Base-by-base conservation (phyloP, 1,140 invertebrate genomes). In the Conus ventricosus region DNA sequence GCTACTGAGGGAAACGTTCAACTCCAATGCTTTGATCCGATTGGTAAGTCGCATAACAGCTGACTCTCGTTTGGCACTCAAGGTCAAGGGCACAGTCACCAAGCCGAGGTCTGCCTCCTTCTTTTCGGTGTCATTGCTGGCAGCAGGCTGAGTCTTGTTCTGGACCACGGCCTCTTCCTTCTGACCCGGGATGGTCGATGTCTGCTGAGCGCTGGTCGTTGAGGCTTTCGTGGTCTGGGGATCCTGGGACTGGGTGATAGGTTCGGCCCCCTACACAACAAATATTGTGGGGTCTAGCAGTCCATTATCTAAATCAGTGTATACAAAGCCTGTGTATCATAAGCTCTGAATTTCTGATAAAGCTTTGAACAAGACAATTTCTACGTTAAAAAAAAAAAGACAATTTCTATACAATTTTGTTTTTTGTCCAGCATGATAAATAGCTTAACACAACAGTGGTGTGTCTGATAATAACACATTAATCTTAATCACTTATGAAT, bases 11-110 rank as follows among this genome's bases (percentile, higher is more conserved):
- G 98, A 99, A 97, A 99, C 98, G 95, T 99, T 99, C 84, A 97
- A 96, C 95, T 99, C 99, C 88, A 99, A 95, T 88, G 97, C 97
- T 96, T 99, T 99, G 54, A 99, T 98, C 93, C 98, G 97, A 95
- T 99, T 99, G 63, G 97, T 98, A 53, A 99, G 95, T 90, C 98
- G 96, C 91, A 99, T 96, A 94, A 99, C 99, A 51, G 99, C 98
- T 6, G 98, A 99, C 95, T 99, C 99, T 91, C 99, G 98, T 92
- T 98, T 97, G n/a, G 90, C 90, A 5, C 87, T 78, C 51, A 92
- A 88, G 11, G 91, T 67, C 10, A 92, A 17, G 1, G 91, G 91
- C 53, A 93, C 89, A 57, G 88, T 89, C 11, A 92, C 85, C 75
- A 92, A 63, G 25, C 90, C 88, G 1, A 91, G 55, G 51, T 89